Evolutionary conservation across 2,797 vertebrate genomes (phyloP).

Genomic region (Neosilurus mollespiculum): DNA sequence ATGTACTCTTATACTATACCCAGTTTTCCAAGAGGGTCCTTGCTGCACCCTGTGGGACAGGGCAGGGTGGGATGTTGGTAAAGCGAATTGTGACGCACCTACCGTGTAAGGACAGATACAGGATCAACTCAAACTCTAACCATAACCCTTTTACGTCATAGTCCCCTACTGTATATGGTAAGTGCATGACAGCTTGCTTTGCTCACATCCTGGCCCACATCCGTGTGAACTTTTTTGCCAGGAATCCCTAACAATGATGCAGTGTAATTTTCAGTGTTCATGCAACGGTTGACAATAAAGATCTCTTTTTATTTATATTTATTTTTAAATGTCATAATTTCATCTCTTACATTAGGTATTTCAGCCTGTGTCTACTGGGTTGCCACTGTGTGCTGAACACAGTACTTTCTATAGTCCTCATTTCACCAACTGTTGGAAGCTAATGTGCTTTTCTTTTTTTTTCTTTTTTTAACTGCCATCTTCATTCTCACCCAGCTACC

Average conservation of each 20-base stretch:
- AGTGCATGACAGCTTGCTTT: background rate
- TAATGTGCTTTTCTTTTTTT: slow-evolving; percentile 20
- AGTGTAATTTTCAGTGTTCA: too few relatives aligned
- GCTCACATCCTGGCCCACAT: background rate
- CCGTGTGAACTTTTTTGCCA: background rate
- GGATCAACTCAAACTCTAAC: too few relatives aligned
- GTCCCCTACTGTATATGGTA: too few relatives aligned
- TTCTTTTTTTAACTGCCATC: slow-evolving; percentile 48
- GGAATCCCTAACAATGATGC: background rate
- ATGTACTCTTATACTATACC: background rate
- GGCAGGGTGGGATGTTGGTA: too few relatives aligned
- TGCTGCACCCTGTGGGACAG: too few relatives aligned
- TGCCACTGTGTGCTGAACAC: background rate
- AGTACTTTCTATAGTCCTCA: slow-evolving; percentile 29
- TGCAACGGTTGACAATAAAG: too few relatives aligned
- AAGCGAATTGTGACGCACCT: too few relatives aligned
- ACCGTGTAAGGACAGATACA: too few relatives aligned
- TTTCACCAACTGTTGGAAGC: background rate
- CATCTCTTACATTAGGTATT: background rate
- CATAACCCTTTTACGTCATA: too few relatives aligned
- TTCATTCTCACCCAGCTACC: slow-evolving; percentile 73
- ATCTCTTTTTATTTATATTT: too few relatives aligned
- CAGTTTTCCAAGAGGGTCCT: background rate
- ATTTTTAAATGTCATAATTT: background rate
- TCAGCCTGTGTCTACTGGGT: background rate